Percentiles rank a stretch among this genome's conserved stretches.
These are phyloP conservation scores for Zaprionus tsacasi DNA, from an alignment of 1,140 invertebrate species.

Conservation along the genomic window DNA sequence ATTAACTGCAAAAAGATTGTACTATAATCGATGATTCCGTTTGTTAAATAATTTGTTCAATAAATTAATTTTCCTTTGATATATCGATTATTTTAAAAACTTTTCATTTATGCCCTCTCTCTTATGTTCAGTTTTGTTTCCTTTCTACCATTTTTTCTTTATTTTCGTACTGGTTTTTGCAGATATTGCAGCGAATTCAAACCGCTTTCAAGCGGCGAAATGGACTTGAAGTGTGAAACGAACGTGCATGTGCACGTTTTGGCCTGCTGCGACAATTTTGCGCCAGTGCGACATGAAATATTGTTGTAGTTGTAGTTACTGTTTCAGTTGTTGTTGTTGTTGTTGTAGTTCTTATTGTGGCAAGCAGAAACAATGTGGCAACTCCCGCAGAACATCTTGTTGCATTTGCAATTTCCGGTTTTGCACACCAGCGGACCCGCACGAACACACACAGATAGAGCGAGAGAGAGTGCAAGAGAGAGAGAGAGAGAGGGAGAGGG, in stretches of 20 bases:
- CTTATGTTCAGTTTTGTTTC: too few species aligned
- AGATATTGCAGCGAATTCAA: neutral
- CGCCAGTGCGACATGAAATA: slow-evolving; percentile 6
- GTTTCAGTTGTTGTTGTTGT: slow-evolving; percentile 3
- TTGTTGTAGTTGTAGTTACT: neutral
- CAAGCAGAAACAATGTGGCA: slow-evolving; percentile 53
- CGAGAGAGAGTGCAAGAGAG: too few species aligned
- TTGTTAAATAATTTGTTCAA: too few species aligned
- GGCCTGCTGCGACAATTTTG: neutral
- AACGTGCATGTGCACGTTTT: neutral
- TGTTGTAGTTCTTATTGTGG: slow-evolving; percentile 28
- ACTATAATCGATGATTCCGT: too few species aligned
- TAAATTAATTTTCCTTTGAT: too few species aligned
- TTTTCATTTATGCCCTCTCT: too few species aligned
- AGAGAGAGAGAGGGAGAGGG: too few species aligned
- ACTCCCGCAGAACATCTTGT: slow-evolving; percentile 71
- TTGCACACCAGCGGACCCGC: slow-evolving; percentile 35
- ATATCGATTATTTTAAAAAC: too few species aligned
- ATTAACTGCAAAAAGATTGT: too few species aligned
- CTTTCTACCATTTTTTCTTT: neutral
- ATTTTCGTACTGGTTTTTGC: neutral
- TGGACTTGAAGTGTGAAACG: neutral
- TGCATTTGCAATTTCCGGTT: slow-evolving; percentile 79
- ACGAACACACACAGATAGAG: neutral
- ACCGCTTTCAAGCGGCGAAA: neutral